Base-by-base conservation (phyloP, 2,797 vertebrate genomes). In the Spinibarbus caldwelli region DNA sequence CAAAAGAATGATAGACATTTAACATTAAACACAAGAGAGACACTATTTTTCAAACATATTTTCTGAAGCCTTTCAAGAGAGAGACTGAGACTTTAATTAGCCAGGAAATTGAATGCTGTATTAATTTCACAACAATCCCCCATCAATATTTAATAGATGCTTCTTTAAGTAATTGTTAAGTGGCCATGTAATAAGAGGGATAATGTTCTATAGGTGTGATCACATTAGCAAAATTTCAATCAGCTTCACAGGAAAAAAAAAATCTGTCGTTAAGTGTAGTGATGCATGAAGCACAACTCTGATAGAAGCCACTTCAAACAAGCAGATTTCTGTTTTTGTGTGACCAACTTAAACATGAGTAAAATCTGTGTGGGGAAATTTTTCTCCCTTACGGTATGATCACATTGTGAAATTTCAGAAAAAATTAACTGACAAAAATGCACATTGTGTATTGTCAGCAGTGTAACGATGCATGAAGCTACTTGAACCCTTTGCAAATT, bases 31-130 rank as follows among this genome's bases (percentile, higher is more conserved):
- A 73, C 36, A 43, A 73, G 52, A 45, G 19, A 72, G 36, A 76
- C 2, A 54, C 11, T 52, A 76, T 21, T 62, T 78, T 17, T 76
- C 2, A 75, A 54, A 76, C 12, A 57, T 54, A n/a, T 57, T 34
- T 80, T n/a, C 62, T 80, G 19, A 7, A 79, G n/a, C 36, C 8
- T 62, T 47, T 79, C 59, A 47, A 79, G 23, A 78, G 36, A 78
- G 31, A 67, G n/a, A n/a, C 31, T 10, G 17, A 49, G 45, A 68
- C 29, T 26, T 77, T n/a, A 34, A 34, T 75, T 75, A 6, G 26
- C 45, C 45, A 52, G 17, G 21, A 70, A 38, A 12, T 38, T 68
- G 10, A 23, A 38, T 5, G 34, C 9, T 12, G 66, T 21, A 68
- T 68, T 68, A 14, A 68, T 68, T 68, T 68, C 21, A 64, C 62